Base-by-base conservation (phyloP, 35 echinoderm and acorn worm species). In the Holothuria glaberrima region DNA sequence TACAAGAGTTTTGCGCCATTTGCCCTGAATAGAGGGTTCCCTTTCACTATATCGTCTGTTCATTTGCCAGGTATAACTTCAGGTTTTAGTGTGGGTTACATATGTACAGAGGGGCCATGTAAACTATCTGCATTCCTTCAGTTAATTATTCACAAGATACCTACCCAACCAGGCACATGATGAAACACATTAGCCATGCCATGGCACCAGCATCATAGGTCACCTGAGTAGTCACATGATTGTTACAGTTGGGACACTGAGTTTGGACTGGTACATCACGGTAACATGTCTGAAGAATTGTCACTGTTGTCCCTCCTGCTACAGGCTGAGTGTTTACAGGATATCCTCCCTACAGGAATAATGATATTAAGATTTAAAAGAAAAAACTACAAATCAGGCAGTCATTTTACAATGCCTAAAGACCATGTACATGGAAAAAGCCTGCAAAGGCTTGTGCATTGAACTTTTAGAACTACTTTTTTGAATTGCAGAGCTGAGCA, bases 141-240 rank as follows among this genome's bases (percentile, higher is more conserved):
- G n/a, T n/a, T 5, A 65, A 65, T 21, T 41, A 41, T 41, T 41
- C 2, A 54, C 1, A 9, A 9, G 4, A 27, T 22, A 90, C 95
- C 86, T 85, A 97, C 95, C 95, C 95, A 77, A 91, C 91, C 45
- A 94, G 58, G 69, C 91, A 94, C 84, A 97, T 94, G 85, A 97
- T 68, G 24, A 97, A 34, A 66, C 95, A 97, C 54, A 91, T 46
- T 3, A 97, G 75, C 95, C 95, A 97, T 26, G 95, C 89, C 85
- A 97, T 81, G 13, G 74, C 86, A 28, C 92, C 92, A 19, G 95
- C 82, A 41, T 94, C 89, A 16, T 88, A 72, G 38, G 79, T 84
- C 64, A 94, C 85, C 65, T 85, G 58, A 3, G 95, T 94, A 24
- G 92, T 94, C 86, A 97, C 92, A 38, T 91, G 82, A 50, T 94